Conservation (phyloP, 2,888 invertebrate species). For the Macrosoma leucophasiata region DNA sequence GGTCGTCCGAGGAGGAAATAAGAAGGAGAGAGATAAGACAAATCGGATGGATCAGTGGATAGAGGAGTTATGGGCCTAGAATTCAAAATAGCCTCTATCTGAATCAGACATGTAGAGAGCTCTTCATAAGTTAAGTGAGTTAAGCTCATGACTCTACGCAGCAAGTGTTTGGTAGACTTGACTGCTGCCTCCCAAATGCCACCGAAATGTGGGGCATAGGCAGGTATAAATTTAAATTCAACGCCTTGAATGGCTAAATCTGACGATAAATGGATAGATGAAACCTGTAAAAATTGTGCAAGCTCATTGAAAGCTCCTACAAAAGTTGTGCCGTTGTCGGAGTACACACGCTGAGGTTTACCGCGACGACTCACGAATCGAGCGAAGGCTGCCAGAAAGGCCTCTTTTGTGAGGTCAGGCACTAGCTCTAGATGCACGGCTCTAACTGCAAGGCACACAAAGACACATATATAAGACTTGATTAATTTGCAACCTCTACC, state of each 20-base stretch:
- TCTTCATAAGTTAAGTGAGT: slow-evolving; percentile 19
- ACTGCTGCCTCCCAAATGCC: slow-evolving; percentile 14
- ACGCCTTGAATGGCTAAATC: slow-evolving; percentile 5
- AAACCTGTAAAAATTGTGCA: slow-evolving; percentile 4
- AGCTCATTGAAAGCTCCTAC: slow-evolving; percentile 17
- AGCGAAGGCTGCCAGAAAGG: slow-evolving; percentile 16
- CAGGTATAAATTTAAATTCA: slow-evolving; percentile 9
- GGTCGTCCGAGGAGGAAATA: no score
- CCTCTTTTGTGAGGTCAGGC: slow-evolving; percentile 20
- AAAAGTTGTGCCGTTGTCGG: slow-evolving; percentile 22
- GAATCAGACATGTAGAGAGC: slow-evolving; percentile 12
- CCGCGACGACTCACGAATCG: slow-evolving; percentile 22
- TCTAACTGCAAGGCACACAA: slow-evolving; percentile 24
- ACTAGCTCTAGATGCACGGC: slow-evolving; percentile 26
- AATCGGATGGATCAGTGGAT: no score
- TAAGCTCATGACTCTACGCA: slow-evolving; percentile 8
- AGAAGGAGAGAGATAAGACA: no score
- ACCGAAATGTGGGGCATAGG: slow-evolving; percentile 11
- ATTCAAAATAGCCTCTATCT: slow-evolving; percentile 15
- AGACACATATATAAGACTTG: slow-evolving; percentile 25
- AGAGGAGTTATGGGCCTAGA: slow-evolving; percentile 8
- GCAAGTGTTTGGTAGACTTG: slow-evolving; percentile 5
- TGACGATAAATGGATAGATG: slow-evolving; percentile 1
- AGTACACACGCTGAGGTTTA: slow-evolving; percentile 13
- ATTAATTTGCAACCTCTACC: slow-evolving; percentile 23